Percentiles rank a stretch among this genome's conserved stretches.
Conservation (phyloP, 2,113 vertebrate species). For the Psammodynastes pulverulentus region DNA sequence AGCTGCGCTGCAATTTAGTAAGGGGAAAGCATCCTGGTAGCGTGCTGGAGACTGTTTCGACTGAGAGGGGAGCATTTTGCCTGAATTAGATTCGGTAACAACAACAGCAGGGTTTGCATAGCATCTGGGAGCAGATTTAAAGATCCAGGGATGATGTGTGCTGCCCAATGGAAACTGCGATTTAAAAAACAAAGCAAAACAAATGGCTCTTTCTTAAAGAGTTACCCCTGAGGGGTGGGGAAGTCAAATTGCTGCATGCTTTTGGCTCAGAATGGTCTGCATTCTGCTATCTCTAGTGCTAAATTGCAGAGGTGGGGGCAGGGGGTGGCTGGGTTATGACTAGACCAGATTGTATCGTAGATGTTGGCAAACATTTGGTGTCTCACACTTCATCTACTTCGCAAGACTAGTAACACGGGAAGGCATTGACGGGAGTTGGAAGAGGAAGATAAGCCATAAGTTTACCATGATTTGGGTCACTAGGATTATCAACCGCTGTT, state of each 20-base stretch:
- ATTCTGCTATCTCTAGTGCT: neutral
- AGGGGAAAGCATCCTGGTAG: neutral
- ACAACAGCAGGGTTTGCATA: neutral
- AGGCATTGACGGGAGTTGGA: neutral
- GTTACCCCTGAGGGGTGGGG: neutral
- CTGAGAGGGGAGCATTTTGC: neutral
- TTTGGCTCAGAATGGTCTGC: neutral
- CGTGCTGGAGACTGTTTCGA: neutral
- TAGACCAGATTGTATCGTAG: neutral
- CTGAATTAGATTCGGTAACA: neutral
- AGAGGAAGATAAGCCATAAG: neutral
- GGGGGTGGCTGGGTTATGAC: neutral
- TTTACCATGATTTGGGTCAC: neutral
- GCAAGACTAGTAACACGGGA: neutral
- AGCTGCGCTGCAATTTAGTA: neutral
- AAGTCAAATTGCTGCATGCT: neutral
- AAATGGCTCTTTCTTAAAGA: neutral
- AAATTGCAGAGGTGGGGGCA: neutral
- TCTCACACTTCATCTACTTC: neutral
- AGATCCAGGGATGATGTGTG: neutral
- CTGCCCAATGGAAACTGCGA: neutral
- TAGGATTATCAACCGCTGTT: neutral
- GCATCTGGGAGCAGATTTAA: neutral
- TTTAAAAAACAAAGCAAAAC: neutral
- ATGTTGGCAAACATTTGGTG: neutral